phyloP scores from a whole-genome alignment of 2,113 vertebrate genomes.

The Tretioscincus oriximinensis region DNA sequence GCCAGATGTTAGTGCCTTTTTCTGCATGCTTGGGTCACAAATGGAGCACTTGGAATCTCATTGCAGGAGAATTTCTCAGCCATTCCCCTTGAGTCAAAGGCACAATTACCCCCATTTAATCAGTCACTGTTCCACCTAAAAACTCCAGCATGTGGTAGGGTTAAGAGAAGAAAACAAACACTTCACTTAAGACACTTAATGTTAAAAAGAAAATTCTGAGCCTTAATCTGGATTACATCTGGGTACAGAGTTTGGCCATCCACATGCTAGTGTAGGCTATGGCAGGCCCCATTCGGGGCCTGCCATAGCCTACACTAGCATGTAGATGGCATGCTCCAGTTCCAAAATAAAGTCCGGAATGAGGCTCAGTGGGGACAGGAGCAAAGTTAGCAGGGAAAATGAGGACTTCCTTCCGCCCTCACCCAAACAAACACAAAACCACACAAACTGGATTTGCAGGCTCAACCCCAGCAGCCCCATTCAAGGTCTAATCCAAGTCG shows the following conservation, averaged over 20 bases:
- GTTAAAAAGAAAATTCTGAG: background rate
- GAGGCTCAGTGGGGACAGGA: no score
- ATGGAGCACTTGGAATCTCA: background rate
- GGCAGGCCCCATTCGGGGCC: no score
- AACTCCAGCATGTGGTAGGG: constrained; percentile 66
- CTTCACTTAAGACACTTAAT: background rate
- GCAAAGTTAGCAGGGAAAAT: constrained; percentile 39
- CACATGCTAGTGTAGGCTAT: no score
- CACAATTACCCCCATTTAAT: constrained; percentile 39
- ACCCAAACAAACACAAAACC: background rate
- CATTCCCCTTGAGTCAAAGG: constrained; percentile 30
- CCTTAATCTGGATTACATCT: no score
- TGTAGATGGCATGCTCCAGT: no score
- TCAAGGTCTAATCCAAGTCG: constrained; percentile 56
- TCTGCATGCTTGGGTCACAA: constrained; percentile 33
- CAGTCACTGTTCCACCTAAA: constrained; percentile 41
- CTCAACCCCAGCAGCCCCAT: constrained; percentile 44
- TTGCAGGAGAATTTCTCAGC: constrained; percentile 38
- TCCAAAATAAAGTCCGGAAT: no score
- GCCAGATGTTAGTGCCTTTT: constrained; percentile 3
- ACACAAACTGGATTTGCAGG: constrained; percentile 33
- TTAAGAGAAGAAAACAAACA: background rate
- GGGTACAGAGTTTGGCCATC: no score
- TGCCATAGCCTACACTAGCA: no score
- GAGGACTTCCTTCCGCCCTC: background rate